Conservation (phyloP, 1,140 invertebrate genomes). For the Eumaeus atala region DNA sequence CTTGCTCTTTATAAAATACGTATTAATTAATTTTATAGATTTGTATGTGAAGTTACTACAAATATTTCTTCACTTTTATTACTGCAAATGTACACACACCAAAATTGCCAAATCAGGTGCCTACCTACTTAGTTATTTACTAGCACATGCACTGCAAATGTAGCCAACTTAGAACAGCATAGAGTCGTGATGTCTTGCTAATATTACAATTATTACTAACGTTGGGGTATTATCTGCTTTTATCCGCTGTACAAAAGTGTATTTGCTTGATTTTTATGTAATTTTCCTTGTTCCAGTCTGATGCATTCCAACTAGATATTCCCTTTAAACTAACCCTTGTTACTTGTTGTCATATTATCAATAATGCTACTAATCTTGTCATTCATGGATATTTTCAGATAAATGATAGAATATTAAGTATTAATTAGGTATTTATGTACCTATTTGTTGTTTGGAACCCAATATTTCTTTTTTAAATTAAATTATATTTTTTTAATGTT, state of each 20-base stretch:
- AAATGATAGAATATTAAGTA: too few relatives aligned
- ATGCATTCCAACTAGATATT: background rate
- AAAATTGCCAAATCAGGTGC: constrained; percentile 27
- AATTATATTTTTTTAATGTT: too few relatives aligned
- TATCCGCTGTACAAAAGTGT: background rate
- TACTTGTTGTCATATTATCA: background rate
- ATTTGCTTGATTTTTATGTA: background rate
- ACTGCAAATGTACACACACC: constrained; percentile 27
- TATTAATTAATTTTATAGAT: constrained; percentile 52
- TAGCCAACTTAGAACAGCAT: background rate
- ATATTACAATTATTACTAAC: too few relatives aligned
- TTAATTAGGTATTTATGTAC: too few relatives aligned
- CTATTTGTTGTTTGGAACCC: too few relatives aligned
- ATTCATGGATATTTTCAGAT: too few relatives aligned
- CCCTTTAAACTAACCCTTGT: background rate
- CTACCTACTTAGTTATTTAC: constrained; percentile 24
- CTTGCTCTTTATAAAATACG: constrained; percentile 41
- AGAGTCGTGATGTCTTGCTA: background rate
- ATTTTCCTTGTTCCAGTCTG: background rate
- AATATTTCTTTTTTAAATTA: too few relatives aligned
- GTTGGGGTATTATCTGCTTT: too few relatives aligned
- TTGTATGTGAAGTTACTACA: constrained; percentile 42
- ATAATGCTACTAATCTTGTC: too few relatives aligned
- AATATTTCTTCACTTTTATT: constrained; percentile 36
- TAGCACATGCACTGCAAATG: background rate